Percentiles rank a stretch among this genome's conserved stretches.
These are phyloP conservation scores for Coregonus ussuriensis DNA, from an alignment of 2,797 vertebrate species.

Conservation along the genomic window DNA sequence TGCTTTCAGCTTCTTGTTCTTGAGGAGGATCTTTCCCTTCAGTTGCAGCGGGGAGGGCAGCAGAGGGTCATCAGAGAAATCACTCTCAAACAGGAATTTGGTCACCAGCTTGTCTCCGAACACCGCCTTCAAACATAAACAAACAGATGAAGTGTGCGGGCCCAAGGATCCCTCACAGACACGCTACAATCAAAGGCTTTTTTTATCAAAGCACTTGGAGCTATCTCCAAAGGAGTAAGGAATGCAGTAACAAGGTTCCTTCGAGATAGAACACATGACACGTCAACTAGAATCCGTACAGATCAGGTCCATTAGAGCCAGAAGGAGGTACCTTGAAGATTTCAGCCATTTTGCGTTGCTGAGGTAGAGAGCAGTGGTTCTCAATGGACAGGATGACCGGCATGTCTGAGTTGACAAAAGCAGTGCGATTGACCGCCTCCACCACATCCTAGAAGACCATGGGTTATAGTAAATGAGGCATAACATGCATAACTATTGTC, in stretches of 20 bases:
- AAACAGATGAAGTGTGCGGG: not conserved
- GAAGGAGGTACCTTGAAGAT: conserved; percentile 89
- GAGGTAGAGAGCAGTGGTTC: conserved; percentile 96
- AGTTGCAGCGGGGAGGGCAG: conserved; percentile 94
- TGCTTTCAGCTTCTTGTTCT: conserved; percentile 99
- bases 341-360: conserved; percentile 98
- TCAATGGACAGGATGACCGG: conserved; percentile 96
- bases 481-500: not conserved
- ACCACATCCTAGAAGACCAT: conserved; percentile 86
- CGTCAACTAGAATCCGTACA: not conserved
- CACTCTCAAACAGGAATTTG: conserved; percentile 95
- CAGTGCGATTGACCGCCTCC: conserved; percentile 94
- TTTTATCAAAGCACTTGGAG: conserved; percentile 51
- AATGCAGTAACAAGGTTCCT: conserved; percentile 32
- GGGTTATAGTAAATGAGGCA: not conserved
- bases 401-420: conserved; percentile 92
- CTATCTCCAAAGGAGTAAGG: conserved; percentile 45
- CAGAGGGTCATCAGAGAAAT: conserved; percentile 97
- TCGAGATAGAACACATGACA: conserved; percentile 51
- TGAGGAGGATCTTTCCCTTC: conserved; percentile 89
- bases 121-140: conserved; percentile 75
- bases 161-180: conserved; percentile 28
- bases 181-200: conserved; percentile 41
- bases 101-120: conserved; percentile 94
- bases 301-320: not conserved